Evolutionary conservation across 2,797 vertebrate species (phyloP).

Genomic region (Apodemus agrarius): DNA sequence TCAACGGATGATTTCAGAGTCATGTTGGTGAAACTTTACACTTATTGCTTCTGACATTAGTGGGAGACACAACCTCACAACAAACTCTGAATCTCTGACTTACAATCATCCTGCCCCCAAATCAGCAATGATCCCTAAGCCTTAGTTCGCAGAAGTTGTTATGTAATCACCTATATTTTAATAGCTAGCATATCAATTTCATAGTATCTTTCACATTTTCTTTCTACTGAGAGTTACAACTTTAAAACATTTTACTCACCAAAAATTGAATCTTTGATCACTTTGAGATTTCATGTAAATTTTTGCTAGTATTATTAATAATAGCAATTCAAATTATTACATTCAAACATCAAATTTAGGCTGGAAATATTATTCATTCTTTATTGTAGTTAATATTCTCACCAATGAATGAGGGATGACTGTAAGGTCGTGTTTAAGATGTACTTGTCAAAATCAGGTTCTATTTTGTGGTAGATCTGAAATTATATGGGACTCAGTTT

Average conservation of each 20-base stretch:
- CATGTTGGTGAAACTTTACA: neutral
- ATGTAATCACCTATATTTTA: neutral
- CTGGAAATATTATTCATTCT: neutral
- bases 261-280: neutral
- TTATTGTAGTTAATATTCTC: neutral
- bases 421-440: conserved; percentile 40
- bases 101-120: neutral
- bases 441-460: conserved; percentile 4
- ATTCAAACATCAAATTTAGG: neutral
- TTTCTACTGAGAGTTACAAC: neutral
- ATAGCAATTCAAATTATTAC: neutral
- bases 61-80: neutral
- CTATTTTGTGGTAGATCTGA: neutral
- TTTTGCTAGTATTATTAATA: neutral
- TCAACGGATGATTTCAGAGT: neutral
- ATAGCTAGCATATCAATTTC: neutral
- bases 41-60: neutral
- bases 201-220: neutral
- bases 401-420: neutral
- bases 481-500: neutral
- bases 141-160: neutral
- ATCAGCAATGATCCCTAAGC: neutral
- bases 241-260: neutral
- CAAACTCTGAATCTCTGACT: neutral
- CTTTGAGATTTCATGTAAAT: conserved; percentile 14